Evolutionary conservation across 2,113 vertebrate genomes (phyloP), one percentile per base, ranked within the genome.

Genomic region (rat (Rattus norvegicus)): DNA sequence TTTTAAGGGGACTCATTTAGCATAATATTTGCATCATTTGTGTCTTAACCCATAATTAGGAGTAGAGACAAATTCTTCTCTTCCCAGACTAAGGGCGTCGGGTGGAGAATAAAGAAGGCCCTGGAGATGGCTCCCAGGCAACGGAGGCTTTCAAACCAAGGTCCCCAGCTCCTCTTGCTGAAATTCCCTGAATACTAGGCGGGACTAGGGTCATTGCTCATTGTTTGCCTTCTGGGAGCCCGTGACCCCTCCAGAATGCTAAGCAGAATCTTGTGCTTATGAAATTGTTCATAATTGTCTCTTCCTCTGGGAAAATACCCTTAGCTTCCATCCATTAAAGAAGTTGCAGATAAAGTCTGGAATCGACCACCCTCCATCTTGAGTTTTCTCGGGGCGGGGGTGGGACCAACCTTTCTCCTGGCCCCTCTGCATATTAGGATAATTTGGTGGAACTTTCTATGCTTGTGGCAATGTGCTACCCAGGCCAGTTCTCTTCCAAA

Each of bases 11-110:
- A 81, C 92, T 96, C 84, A 86, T 97, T 97, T 97, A 97, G 95
- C 96, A 96, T 97, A 97, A 97, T 97, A 94, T 96, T 95, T 96
- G 95, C 97, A 95, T 96, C 93, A 3, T 95, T 97, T 97, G 97
- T 98, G 97, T 97, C 97, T 97, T 96, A 97, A 75, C 84, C 39
- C 83, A 91, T 97, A 98, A 98, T 98, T 97, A 98, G 97, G 89
- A 96, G 92, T n/a, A 91, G 94, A 97, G 95, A 95, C 95, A 90
- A 88, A 94, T 97, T 96, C 92, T 96, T 96, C 93, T 93, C 83
- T 97, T 97, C 94, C 90, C 80, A 96, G 95, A 94, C 95, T 96
- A 43, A 96, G 96, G 97, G 93, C 94, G 88, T 14, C 93, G 61
- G 94, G 91, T 92, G 84, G 93, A 94, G 92, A 94, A 88, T 61